Percentiles rank a stretch among this genome's conserved stretches.
These are phyloP conservation scores for Remorina albescens DNA, from an alignment of 2,797 vertebrate species.

Conservation along the genomic window DNA sequence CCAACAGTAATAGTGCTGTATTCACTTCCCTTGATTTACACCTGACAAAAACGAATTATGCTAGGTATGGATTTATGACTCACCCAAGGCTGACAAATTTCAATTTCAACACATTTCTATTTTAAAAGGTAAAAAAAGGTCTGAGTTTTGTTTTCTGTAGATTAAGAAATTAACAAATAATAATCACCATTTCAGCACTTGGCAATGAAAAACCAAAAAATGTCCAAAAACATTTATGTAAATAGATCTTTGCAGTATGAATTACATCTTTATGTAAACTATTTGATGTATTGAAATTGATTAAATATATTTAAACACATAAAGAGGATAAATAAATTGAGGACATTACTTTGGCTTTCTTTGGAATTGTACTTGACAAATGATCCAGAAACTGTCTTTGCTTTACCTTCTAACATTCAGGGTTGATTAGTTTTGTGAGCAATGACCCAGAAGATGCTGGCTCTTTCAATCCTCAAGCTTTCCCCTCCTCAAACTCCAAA, in stretches of 20 bases:
- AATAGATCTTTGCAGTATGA: too few relatives aligned
- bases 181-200: too few relatives aligned
- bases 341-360: background rate
- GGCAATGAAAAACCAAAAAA: background rate
- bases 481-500: background rate
- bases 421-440: constrained; percentile 17
- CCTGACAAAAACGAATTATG: background rate
- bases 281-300: too few relatives aligned
- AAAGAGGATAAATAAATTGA: background rate
- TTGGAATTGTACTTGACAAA: background rate
- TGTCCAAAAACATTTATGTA: too few relatives aligned
- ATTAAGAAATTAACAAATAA: background rate
- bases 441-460: constrained; percentile 1
- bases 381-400: constrained; percentile 8
- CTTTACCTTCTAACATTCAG: constrained; percentile 20
- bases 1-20: background rate
- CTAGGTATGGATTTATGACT: background rate
- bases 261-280: too few relatives aligned
- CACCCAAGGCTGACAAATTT: background rate
- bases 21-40: constrained; percentile 1
- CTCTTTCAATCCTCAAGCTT: constrained; percentile 4
- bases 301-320: background rate
- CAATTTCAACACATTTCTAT: background rate
- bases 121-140: background rate
- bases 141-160: background rate